Evolutionary conservation across 2,888 invertebrate genomes (phyloP).

Genomic region (Pandemis heparana): DNA sequence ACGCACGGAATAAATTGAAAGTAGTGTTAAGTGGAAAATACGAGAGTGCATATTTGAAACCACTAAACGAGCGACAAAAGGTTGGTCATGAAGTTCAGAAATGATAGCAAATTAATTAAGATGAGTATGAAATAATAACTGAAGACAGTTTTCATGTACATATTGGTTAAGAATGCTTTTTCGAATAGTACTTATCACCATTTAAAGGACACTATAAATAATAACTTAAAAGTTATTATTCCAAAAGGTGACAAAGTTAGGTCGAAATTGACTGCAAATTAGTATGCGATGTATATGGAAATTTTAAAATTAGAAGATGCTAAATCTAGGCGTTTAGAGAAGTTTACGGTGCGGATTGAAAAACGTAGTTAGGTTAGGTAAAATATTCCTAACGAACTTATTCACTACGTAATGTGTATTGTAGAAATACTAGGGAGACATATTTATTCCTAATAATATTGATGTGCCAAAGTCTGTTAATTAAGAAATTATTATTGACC

Average conservation of each 20-base stretch:
- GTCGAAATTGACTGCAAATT: conserved; percentile 7
- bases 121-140: neutral
- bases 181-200: neutral
- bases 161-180: conserved; percentile 11
- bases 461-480: conserved; percentile 63
- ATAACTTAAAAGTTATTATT: neutral
- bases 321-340: conserved; percentile 30
- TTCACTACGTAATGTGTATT: conserved; percentile 19
- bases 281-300: conserved; percentile 2
- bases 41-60: neutral
- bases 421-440: conserved; percentile 36
- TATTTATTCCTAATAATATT: conserved; percentile 66
- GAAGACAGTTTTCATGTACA: conserved; percentile 15
- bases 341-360: conserved; percentile 33
- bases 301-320: conserved; percentile 10
- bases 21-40: neutral
- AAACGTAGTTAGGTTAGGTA: conserved; percentile 12
- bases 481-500: conserved; percentile 53
- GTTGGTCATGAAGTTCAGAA: neutral
- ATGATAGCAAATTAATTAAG: neutral
- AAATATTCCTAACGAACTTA: conserved; percentile 36
- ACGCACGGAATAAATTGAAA: neutral
- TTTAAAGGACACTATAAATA: neutral
- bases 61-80: neutral
- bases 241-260: neutral